Base-by-base conservation (phyloP, 2,113 vertebrate genomes). In the Suricata suricatta region DNA sequence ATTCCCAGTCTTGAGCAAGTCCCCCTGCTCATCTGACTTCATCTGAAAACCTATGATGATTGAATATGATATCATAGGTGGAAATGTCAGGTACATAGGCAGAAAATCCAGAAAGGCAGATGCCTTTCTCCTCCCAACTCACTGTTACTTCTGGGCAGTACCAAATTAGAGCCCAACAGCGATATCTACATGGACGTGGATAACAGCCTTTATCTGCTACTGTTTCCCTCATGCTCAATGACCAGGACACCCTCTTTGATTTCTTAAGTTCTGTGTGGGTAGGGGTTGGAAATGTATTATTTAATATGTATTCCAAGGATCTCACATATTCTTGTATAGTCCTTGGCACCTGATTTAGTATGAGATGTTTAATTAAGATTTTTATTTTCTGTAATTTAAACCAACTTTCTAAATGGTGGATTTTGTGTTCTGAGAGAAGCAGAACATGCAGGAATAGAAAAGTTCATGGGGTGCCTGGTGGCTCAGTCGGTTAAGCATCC, bases 331-430 rank as follows among this genome's bases (percentile, higher is more conserved):
- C 25, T 47, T 33, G 14, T 16, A 82, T 81, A 82, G 88, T 68
- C 52, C 17, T 64, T 72, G 52, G 38, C 69, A 29, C 23, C 69
- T 77, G 11, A 33, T 81, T 83, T 81, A 86, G 63, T 16, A 74
- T 31, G 47, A 93, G 74, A 69, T 44, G 7, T 74, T 94, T 90
- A 84, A 41, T 88, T 23, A 69, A 90, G 93, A 92, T 64, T 89
- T 97, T 85, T 89, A 91, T 94, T 77, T 94, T 93, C 71, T 77
- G 13, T 84, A 60, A 92, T 90, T 87, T 96, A 86, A 79, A 85
- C 50, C 71, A 60, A 17, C 72, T 93, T 88, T 83, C 21, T 93
- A 44, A 72, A 68, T 23, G 91, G 14, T 82, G 76, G 29, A 71
- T 92, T 93, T 82, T 88, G 41, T 69, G 38, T 90, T 97, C 77